phyloP scores from a whole-genome alignment of 2,888 invertebrate species.

The Oegoconia quadripuncta region DNA sequence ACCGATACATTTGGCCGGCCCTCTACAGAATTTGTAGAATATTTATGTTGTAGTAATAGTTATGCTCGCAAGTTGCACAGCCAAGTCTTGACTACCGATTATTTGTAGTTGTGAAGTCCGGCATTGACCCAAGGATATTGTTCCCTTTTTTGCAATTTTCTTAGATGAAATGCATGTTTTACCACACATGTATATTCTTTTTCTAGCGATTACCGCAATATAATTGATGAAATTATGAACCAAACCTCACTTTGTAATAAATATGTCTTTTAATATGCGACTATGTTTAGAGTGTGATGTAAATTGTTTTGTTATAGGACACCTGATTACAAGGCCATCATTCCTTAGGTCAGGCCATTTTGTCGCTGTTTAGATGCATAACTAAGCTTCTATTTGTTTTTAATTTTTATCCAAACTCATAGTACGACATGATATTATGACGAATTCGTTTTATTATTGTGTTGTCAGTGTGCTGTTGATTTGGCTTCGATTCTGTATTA shows the following conservation, averaged over 20 bases:
- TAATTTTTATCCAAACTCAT: slow-evolving; percentile 45
- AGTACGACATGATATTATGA: slow-evolving; percentile 48
- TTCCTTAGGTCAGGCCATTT: slow-evolving; percentile 72
- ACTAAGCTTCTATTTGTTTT: slow-evolving; percentile 42
- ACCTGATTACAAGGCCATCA: slow-evolving; percentile 74
- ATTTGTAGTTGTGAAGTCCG: too few relatives aligned
- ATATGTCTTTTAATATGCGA: background rate
- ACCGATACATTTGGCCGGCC: too few relatives aligned
- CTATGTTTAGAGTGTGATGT: slow-evolving; percentile 19
- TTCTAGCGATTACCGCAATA: too few relatives aligned
- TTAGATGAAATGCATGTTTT: too few relatives aligned
- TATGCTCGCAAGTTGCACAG: too few relatives aligned
- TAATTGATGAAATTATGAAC: too few relatives aligned
- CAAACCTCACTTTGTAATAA: background rate
- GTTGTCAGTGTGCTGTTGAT: slow-evolving; percentile 48
- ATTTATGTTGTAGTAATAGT: too few relatives aligned
- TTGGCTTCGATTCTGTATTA: slow-evolving; percentile 33
- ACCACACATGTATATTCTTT: too few relatives aligned
- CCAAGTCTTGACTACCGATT: too few relatives aligned
- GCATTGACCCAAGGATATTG: too few relatives aligned
- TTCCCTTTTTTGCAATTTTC: too few relatives aligned
- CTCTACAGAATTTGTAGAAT: too few relatives aligned
- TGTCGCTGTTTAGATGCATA: slow-evolving; percentile 56
- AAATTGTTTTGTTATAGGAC: slow-evolving; percentile 73
- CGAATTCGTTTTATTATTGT: slow-evolving; percentile 32